Evolutionary conservation across 2,113 vertebrate species (phyloP).

Genomic region (Puffinus mauretanicus): DNA sequence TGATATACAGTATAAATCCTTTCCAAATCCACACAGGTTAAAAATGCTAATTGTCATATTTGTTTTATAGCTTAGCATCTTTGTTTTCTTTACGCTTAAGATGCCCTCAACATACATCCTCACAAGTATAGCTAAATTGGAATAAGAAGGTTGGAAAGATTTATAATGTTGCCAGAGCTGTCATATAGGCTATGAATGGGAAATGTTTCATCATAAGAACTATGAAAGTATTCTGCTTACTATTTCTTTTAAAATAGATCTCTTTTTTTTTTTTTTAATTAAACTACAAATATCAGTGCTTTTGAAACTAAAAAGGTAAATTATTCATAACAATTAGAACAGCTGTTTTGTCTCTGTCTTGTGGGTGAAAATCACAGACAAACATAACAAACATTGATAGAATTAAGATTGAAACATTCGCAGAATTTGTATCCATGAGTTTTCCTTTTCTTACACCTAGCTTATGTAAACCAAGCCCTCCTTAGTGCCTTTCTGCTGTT

Average conservation of each 20-base stretch:
- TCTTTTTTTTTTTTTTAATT: neutral
- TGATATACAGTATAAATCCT: neutral
- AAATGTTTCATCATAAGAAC: neutral
- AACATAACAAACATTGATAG: neutral
- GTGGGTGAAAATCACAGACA: neutral
- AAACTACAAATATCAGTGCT: neutral
- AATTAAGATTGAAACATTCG: neutral
- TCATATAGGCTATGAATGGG: neutral
- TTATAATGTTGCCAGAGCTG: conserved; percentile 25
- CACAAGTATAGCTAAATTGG: neutral
- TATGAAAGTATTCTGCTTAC: neutral
- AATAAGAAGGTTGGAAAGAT: conserved; percentile 39
- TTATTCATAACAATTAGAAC: neutral
- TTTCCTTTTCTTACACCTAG: neutral
- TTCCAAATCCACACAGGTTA: neutral
- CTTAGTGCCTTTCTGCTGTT: neutral
- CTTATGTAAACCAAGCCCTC: neutral
- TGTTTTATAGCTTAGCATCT: conserved; percentile 28
- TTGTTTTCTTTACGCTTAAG: conserved; percentile 27
- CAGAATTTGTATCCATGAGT: neutral
- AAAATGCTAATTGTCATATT: conserved; percentile 5
- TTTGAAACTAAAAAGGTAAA: neutral
- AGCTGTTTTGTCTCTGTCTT: neutral
- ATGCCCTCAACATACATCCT: neutral
- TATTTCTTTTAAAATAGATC: neutral